Evolutionary conservation across 2,888 invertebrate genomes (phyloP), one percentile per base, ranked within the genome.

Genomic region (Nycteola revayana): DNA sequence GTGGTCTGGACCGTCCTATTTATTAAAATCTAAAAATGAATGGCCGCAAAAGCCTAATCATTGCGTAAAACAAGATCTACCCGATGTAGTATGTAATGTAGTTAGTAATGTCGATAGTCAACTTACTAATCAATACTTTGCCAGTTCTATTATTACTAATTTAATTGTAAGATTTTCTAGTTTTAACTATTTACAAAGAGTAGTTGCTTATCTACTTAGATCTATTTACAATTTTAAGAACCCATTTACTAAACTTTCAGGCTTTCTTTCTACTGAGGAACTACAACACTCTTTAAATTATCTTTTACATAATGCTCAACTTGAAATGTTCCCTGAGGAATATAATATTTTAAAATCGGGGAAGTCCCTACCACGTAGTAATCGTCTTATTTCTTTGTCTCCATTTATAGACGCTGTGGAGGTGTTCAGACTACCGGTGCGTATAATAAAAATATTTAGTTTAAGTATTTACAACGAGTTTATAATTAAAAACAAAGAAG

Each of bases 371-470:
- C n/a, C 27, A 9, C 31, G 20, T 5, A 25, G 14, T 7, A 39
- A 10, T 22, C 25, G 31, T 6, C 9, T 34, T n/a, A n/a, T 25
- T 7, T 29, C 31, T 5, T n/a, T 39, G 9, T 17, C 20, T 27
- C 57, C 52, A 2, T 50, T 52, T 35, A 3, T 54, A 24, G 44
- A 51, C 23, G 14, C 14, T n/a, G n/a, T n/a, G n/a, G n/a, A n/a
- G n/a, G n/a, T n/a, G n/a, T n/a, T n/a, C n/a, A n/a, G n/a, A n/a
- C n/a, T n/a, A n/a, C n/a, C n/a, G n/a, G n/a, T n/a, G n/a, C n/a
- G n/a, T n/a, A n/a, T n/a, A n/a, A n/a, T n/a, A n/a, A n/a, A n/a
- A n/a, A n/a, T n/a, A n/a, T n/a, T n/a, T n/a, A n/a, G n/a, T n/a
- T n/a, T n/a, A n/a, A n/a, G n/a, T n/a, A n/a, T n/a, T n/a, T n/a